Evolutionary conservation across 2,888 invertebrate species (phyloP), one percentile per base, ranked within the genome.

Genomic region (Ichneumoninae sp.): DNA sequence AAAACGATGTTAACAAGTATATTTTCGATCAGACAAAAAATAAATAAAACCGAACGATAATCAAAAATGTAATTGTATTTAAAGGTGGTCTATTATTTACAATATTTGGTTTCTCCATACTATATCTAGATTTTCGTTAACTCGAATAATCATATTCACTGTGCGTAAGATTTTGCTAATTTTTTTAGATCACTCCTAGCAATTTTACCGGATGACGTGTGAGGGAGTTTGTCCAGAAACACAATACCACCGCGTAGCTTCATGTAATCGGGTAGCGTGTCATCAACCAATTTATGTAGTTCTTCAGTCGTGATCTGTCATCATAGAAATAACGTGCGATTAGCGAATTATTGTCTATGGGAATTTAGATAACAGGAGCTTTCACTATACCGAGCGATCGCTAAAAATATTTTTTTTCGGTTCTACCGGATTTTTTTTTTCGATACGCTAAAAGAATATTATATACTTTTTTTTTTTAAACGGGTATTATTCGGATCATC

Each of bases 251-350:
- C 92, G 13, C 91, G 88, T 6, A 93, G 87, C 65, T 86, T 87
- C 78, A 85, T 89, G 5, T 68, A 30, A 50, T 91, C 91, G 52
- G 88, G 87, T 65, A 92, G 68, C 75, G 88, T 54, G 8, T 66
- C 79, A 0, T 87, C 88, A 0, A 91, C 90, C 8, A 91, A 60
- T 26, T 90, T 82, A 0, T 89, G 60, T 0, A 93, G 81, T 54
- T 93, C 92, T 30, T 90, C 85, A 50, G 89, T 91, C 0, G 90
- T 89, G 2, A 93, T 89, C 93, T 92, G 77, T 16, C 10, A 77
- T 60, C 16, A 77, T 60, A 60, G 71, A 66, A 47, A 71, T 52
- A 47, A 50, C 4, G 50, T 47, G 50, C n/a, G 19, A 82, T 65
- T 62, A 79, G 36, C 40, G 30, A 40, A n/a, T 44, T 10, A 69